Evolutionary conservation across 2,888 invertebrate species (phyloP), one percentile per base, ranked within the genome.

Genomic region (Drosophila antonietae): DNA sequence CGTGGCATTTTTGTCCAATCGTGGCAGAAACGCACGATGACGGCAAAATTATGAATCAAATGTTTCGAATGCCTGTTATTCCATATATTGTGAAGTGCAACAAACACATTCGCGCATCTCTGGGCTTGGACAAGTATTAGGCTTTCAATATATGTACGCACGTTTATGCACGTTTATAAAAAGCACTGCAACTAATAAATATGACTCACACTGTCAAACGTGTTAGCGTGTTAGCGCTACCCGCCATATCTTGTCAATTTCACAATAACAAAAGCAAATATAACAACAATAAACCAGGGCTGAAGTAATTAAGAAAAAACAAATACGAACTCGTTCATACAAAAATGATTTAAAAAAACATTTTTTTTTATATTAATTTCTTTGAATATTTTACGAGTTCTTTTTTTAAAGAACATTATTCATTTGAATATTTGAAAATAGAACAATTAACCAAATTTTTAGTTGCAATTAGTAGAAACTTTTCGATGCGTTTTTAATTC

Each of bases 141-240:
- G 12, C 7, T 55, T 55, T 41, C 28, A n/a, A 18, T 23, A 14
- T 37, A 18, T 23, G 8, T 37, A 23, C 35, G 23, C 52, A 53
- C 23, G 23, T 15, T 53, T n/a, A 15, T 39, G 55, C 55, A 41
- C 39, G 39, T 28, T 55, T 28, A 23, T 28, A 28, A 6, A 39
- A 61, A 57, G 23, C 39, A 59, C 44, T 35, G 23, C 33, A 75
- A 43, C 44, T 43, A 55, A n/a, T 14, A 31, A 35, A 53, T 53
- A 66, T 77, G 74, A 78, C 44, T 77, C 76, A 78, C 43, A 10
- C 12, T 12, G 41, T 47, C 62, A 63, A 20, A 35, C 33, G 51
- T n/a, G n/a, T n/a, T n/a, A 66, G 53, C 64, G 57, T 47, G 69
- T 53, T 73, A 69, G 69, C 78, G 68, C 53, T 62, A 37, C 33